Evolutionary conservation across 2,113 vertebrate species (phyloP).

Genomic region (Hydropotes inermis): DNA sequence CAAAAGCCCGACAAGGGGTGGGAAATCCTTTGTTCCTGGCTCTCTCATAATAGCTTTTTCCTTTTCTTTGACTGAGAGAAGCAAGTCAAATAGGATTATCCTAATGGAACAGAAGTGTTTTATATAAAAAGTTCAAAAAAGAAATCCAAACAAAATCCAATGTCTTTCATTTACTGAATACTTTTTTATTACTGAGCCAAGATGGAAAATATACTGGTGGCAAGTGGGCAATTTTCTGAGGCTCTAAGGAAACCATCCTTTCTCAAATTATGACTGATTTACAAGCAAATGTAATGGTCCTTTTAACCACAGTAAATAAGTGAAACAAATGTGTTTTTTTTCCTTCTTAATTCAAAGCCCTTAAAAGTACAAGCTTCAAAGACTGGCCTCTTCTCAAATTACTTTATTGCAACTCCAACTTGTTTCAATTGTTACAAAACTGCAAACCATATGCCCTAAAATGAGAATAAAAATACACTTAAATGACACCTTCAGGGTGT

Average conservation of each 20-base stretch:
- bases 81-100: slow-evolving; percentile 75
- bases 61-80: slow-evolving; percentile 67
- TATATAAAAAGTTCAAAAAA: slow-evolving; percentile 70
- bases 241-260: slow-evolving; percentile 28
- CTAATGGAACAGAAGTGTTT: slow-evolving; percentile 74
- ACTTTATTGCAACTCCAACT: slow-evolving; percentile 16
- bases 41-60: slow-evolving; percentile 54
- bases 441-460: slow-evolving; percentile 31
- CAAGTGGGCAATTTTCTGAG: slow-evolving; percentile 38
- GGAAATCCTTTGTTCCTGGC: slow-evolving; percentile 69
- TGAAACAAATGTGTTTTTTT: slow-evolving; percentile 4
- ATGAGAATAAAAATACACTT: not conserved
- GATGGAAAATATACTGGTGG: slow-evolving; percentile 47
- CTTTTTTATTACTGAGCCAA: slow-evolving; percentile 50
- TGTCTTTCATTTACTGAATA: slow-evolving; percentile 61
- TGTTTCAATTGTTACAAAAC: slow-evolving; percentile 42
- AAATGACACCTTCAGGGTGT: not conserved
- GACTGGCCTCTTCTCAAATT: slow-evolving; percentile 20
- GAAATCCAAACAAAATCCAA: slow-evolving; percentile 55
- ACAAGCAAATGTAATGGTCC: slow-evolving; percentile 53
- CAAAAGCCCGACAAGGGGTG: slow-evolving; percentile 53
- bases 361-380: slow-evolving; percentile 61
- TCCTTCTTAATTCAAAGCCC: not conserved
- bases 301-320: slow-evolving; percentile 57
- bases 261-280: slow-evolving; percentile 61